These are phyloP conservation scores for Sebastiscus tertius DNA, from an alignment of 2,797 vertebrate genomes.

Conservation along the genomic window DNA sequence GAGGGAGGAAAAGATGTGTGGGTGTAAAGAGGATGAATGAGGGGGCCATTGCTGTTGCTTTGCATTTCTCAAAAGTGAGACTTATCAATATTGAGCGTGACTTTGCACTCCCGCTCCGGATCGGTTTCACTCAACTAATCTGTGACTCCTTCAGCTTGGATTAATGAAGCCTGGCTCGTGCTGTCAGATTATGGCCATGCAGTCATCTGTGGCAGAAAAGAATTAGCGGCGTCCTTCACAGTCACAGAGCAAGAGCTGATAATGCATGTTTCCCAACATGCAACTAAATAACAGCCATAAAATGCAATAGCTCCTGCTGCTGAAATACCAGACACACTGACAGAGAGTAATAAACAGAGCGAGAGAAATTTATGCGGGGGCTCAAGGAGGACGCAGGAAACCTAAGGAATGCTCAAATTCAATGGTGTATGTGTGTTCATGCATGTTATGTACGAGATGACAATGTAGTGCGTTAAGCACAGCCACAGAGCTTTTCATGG, in stretches of 20 bases:
- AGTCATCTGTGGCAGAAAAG: neutral
- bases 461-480: conserved; percentile 37
- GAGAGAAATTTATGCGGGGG: conserved; percentile 4
- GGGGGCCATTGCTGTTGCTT: neutral
- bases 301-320: neutral
- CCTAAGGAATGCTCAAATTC: neutral
- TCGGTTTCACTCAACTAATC: neutral
- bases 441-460: conserved; percentile 15
- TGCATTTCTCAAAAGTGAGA: neutral
- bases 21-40: neutral
- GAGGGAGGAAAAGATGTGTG: neutral
- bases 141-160: neutral
- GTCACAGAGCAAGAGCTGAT: neutral
- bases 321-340: conserved; percentile 1
- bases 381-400: neutral
- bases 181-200: neutral
- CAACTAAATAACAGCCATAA: neutral
- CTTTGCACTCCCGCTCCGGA: neutral
- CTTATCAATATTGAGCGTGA: neutral
- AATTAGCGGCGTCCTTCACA: neutral
- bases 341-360: neutral
- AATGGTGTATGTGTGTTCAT: neutral
- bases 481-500: conserved; percentile 28
- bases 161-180: neutral
- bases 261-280: neutral